A percentile compares a stretch with the other conserved stretches of the same genome.
Conservation (phyloP, 1,140 invertebrate genomes). For the Drosophila kepulauana region DNA sequence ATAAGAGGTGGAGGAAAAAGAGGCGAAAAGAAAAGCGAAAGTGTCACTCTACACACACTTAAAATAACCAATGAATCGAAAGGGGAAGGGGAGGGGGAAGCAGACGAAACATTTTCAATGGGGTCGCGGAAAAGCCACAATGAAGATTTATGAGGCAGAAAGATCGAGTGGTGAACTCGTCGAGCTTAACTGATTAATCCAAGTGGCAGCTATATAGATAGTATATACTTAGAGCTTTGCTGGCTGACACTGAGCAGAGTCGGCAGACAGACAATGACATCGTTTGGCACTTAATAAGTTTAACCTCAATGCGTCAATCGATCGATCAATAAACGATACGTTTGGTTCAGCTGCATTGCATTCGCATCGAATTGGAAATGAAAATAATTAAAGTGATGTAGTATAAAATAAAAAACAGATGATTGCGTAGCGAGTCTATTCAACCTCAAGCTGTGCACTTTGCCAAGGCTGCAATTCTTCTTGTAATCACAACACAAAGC, state of each 20-base stretch:
- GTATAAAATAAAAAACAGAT: not conserved
- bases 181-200: slow-evolving; percentile 42
- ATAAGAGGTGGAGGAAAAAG: not conserved
- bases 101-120: slow-evolving; percentile 3
- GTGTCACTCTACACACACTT: slow-evolving; percentile 37
- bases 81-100: too few species aligned
- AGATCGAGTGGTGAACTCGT: slow-evolving; percentile 24
- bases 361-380: slow-evolving; percentile 24
- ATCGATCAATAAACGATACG: slow-evolving; percentile 59
- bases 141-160: slow-evolving; percentile 62
- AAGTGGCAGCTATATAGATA: slow-evolving; percentile 2
- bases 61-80: slow-evolving; percentile 28
- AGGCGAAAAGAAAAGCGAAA: slow-evolving; percentile 60
- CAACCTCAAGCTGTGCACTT: slow-evolving; percentile 31
- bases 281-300: slow-evolving; percentile 75
- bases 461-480: slow-evolving; percentile 42
- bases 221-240: not conserved
- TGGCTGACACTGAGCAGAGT: slow-evolving; percentile 15
- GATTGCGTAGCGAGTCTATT: not conserved
- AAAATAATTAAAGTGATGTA: slow-evolving; percentile 30
- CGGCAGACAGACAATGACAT: slow-evolving; percentile 72
- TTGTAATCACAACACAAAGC: slow-evolving; percentile 40
- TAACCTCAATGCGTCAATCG: slow-evolving; percentile 69
- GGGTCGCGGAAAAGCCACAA: slow-evolving; percentile 41
- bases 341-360: slow-evolving; percentile 38